phyloP scores from a whole-genome alignment of 2,888 invertebrate species.

The Galerucella pusilla region DNA sequence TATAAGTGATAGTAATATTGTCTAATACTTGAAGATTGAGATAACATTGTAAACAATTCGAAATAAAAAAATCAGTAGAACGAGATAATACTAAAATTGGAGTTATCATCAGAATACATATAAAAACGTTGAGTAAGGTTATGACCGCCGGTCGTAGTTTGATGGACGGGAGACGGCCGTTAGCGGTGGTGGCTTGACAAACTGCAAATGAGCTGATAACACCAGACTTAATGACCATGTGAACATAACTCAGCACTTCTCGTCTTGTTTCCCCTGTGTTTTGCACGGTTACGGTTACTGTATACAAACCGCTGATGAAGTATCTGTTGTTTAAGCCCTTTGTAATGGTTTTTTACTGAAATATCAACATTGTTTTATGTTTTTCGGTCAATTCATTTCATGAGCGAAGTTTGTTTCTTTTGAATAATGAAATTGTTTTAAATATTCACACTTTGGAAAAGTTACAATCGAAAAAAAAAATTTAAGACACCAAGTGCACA shows the following conservation, averaged over 20 bases:
- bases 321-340: slow-evolving; percentile 14
- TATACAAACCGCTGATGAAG: slow-evolving; percentile 6
- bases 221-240: slow-evolving; percentile 38
- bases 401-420: background rate
- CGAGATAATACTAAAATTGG: background rate
- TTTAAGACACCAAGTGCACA: too few relatives aligned
- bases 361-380: background rate
- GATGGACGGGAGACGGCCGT: slow-evolving; percentile 34
- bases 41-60: too few relatives aligned
- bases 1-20: too few relatives aligned
- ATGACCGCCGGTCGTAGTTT: slow-evolving; percentile 46
- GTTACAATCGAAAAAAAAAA: too few relatives aligned
- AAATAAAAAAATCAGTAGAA: background rate
- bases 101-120: slow-evolving; percentile 24
- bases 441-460: too few relatives aligned
- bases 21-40: too few relatives aligned
- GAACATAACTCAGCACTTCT: slow-evolving; percentile 37
- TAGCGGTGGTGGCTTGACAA: slow-evolving; percentile 36
- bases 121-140: slow-evolving; percentile 38
- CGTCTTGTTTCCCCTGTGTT: slow-evolving; percentile 25
- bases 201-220: slow-evolving; percentile 45
- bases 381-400: background rate
- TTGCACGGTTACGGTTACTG: slow-evolving; percentile 1
- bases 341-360: background rate
- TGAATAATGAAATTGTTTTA: too few relatives aligned